Percentiles rank a stretch among this genome's conserved stretches.
These are phyloP conservation scores for Zaprionus kolodkinae DNA, from an alignment of 1,140 invertebrate genomes.

Conservation along the genomic window DNA sequence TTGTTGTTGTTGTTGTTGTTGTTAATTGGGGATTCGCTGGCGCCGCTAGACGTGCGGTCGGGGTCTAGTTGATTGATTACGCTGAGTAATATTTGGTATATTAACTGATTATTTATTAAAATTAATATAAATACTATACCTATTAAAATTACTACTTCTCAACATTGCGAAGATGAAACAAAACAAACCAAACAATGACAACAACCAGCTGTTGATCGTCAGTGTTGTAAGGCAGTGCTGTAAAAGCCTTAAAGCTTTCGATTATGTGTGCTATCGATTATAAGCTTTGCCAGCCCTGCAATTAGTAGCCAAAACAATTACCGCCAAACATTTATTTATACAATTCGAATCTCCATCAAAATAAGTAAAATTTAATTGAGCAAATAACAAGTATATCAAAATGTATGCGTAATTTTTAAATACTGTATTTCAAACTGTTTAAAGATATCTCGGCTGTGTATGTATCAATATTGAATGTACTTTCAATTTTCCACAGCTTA, in stretches of 20 bases:
- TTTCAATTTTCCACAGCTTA: background rate
- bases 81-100: slow-evolving; percentile 10
- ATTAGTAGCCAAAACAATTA: background rate
- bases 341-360: too few species aligned
- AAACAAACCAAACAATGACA: slow-evolving; percentile 34
- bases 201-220: slow-evolving; percentile 8
- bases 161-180: slow-evolving; percentile 57
- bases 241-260: background rate
- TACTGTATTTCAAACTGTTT: background rate
- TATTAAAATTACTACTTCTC: slow-evolving; percentile 77
- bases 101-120: background rate
- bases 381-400: too few species aligned
- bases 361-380: too few species aligned
- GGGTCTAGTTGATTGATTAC: slow-evolving; percentile 59
- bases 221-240: slow-evolving; percentile 43
- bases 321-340: background rate
- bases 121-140: slow-evolving; percentile 38
- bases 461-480: background rate
- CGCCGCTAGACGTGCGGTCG: slow-evolving; percentile 4
- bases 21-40: background rate
- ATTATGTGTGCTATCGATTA: slow-evolving; percentile 18
- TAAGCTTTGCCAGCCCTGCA: slow-evolving; percentile 1
- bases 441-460: background rate
- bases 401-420: background rate
- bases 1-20: slow-evolving; percentile 17